A percentile compares a stretch with the other conserved stretches of the same genome.
These are phyloP conservation scores for Charadrius vociferus DNA, from an alignment of 2,113 vertebrate species.

Conservation along the genomic window DNA sequence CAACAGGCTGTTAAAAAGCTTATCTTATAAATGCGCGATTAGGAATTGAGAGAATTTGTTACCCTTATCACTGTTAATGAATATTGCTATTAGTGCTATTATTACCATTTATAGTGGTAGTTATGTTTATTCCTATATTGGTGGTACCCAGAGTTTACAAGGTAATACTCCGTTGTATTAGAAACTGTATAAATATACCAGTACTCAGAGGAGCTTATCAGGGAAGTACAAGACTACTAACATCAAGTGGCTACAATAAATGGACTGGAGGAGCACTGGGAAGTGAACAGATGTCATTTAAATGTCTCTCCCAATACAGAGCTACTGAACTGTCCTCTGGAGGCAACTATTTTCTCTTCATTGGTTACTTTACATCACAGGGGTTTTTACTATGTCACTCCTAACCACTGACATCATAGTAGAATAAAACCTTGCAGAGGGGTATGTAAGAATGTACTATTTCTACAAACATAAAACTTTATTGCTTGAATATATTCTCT, in stretches of 20 bases:
- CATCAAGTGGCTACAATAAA: not conserved
- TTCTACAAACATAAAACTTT: not conserved
- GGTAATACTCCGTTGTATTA: not conserved
- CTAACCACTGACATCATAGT: not conserved
- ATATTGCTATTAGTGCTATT: not conserved
- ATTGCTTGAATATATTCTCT: not conserved
- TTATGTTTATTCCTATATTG: not conserved
- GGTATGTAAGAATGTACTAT: not conserved
- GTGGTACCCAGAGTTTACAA: not conserved
- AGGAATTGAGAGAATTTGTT: not conserved
- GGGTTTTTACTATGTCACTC: not conserved
- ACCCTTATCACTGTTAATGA: not conserved
- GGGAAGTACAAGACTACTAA: not conserved
- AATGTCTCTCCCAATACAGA: not conserved
- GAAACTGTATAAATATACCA: not conserved
- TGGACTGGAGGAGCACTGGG: not conserved
- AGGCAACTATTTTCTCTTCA: constrained; percentile 1
- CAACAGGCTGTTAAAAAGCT: not conserved
- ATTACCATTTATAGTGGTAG: not conserved
- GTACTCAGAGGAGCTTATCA: not conserved
- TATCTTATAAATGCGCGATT: not conserved
- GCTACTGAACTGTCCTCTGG: not conserved
- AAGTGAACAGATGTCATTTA: not conserved
- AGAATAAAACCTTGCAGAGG: not conserved
- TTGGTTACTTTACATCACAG: not conserved